These are phyloP conservation scores for Ischnura elegans DNA, from an alignment of 2,888 invertebrate species.

Conservation along the genomic window DNA sequence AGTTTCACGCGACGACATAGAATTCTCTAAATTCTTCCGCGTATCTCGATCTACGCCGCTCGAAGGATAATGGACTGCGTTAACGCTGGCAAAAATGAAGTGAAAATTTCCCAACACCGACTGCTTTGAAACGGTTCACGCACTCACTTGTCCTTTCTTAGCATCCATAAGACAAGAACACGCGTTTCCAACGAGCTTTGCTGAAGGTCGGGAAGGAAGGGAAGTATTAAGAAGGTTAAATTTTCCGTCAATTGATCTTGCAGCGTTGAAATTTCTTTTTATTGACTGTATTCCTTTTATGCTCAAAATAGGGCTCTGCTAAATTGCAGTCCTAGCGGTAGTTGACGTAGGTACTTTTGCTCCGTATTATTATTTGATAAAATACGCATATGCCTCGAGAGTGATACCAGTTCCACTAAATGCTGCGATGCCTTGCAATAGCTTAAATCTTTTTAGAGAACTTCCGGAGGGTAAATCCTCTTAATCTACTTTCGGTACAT, in stretches of 20 bases:
- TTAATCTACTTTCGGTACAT: too few species aligned
- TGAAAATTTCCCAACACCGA: background rate
- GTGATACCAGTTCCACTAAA: too few species aligned
- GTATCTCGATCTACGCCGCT: background rate
- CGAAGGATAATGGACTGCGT: background rate
- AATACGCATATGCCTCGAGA: too few species aligned
- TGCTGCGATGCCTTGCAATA: too few species aligned
- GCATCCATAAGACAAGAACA: background rate
- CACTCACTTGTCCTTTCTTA: background rate
- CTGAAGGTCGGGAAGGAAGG: background rate
- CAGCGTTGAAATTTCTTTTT: background rate
- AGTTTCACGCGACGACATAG: background rate
- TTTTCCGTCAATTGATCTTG: background rate
- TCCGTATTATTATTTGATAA: too few species aligned
- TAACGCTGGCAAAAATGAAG: background rate
- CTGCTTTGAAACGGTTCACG: background rate
- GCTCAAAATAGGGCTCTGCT: background rate
- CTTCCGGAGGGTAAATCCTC: too few species aligned
- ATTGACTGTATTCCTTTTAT: background rate
- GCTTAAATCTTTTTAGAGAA: too few species aligned
- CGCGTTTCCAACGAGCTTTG: background rate
- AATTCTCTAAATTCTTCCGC: background rate
- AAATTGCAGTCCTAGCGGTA: too few species aligned
- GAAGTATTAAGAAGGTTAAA: background rate
- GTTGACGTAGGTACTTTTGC: too few species aligned